Evolutionary conservation across 2,888 invertebrate species (phyloP), one percentile per base, ranked within the genome.

Genomic region (Iphiclides podalirius): DNA sequence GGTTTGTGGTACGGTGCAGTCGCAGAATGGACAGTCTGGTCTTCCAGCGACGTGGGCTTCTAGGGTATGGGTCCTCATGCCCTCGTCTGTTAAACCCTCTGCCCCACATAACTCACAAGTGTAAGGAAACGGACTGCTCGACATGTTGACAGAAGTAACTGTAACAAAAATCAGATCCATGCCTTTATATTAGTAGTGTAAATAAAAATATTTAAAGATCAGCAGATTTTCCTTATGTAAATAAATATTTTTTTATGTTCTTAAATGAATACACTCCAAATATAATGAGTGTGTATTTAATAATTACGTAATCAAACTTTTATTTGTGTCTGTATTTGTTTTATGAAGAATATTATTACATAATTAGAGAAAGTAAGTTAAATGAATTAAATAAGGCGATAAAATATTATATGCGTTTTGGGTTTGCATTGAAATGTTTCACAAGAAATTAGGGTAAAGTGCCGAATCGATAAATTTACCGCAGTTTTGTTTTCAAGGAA

Each of bases 91-190:
- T 53, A 96, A 89, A 13, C 94, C 94, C 63, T 95, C 94, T 57
- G 93, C 91, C n/a, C 95, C 95, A 75, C 96, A 96, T 55, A 96
- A 94, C 80, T 96, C 95, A 80, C 96, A 96, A 46, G 93, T 89
- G 61, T 89, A 89, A 0, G 89, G 88, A 45, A 88, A 88, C 9
- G 89, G 87, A 55, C 86, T 87, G 50, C 70, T 69, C 13, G 87
- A 87, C 87, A 88, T 88, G 37, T 31, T 66, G 53, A 36, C 47
- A 49, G 17, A 47, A 13, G 36, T 44, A 45, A 43, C 47, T 53
- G 36, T 7, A 31, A 39, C 4, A 37, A n/a, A 34, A 20, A 17
- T 37, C n/a, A n/a, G n/a, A n/a, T n/a, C n/a, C n/a, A n/a, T n/a
- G n/a, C n/a, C n/a, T 1, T 14, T 12, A 20, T 2, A 14, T 43